A percentile compares a stretch with the other conserved stretches of the same genome.
These are phyloP conservation scores for Poeciliopsis occidentalis DNA, from an alignment of 2,113 vertebrate genomes.

Conservation along the genomic window DNA sequence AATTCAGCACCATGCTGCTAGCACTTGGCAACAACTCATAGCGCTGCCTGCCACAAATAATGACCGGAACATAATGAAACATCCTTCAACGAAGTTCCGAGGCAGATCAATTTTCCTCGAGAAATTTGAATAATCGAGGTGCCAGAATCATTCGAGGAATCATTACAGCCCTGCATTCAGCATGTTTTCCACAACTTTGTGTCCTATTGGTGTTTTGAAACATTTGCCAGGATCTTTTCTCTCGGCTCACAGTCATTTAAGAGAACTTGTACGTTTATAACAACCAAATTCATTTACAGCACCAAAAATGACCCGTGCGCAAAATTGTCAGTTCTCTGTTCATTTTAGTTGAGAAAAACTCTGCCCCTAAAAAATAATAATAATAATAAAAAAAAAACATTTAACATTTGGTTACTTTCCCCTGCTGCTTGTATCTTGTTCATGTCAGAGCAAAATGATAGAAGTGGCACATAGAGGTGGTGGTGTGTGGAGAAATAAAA, in stretches of 20 bases:
- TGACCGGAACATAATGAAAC: no score
- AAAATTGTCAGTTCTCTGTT: background rate
- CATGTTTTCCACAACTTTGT: background rate
- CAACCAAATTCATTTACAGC: background rate
- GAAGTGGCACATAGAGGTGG: constrained; percentile 70
- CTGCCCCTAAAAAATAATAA: background rate
- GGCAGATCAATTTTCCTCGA: no score
- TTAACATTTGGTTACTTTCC: constrained; percentile 27
- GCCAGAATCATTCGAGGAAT: no score
- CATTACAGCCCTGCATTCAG: no score
- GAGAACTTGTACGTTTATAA: background rate
- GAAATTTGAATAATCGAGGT: no score
- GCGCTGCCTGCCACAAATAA: no score
- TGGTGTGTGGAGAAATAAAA: constrained; percentile 74
- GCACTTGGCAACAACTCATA: no score
- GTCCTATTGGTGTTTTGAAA: background rate
- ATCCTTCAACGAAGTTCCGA: no score
- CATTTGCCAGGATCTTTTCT: no score
- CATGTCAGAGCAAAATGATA: constrained; percentile 64
- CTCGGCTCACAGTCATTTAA: background rate
- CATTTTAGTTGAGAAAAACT: constrained; percentile 11
- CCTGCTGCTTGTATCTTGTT: constrained; percentile 52
- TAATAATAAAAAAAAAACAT: constrained; percentile 2
- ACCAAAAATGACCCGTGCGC: background rate
- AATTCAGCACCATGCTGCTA: no score